phyloP scores from a whole-genome alignment of 2,113 vertebrate genomes.

The Narcine bancroftii region DNA sequence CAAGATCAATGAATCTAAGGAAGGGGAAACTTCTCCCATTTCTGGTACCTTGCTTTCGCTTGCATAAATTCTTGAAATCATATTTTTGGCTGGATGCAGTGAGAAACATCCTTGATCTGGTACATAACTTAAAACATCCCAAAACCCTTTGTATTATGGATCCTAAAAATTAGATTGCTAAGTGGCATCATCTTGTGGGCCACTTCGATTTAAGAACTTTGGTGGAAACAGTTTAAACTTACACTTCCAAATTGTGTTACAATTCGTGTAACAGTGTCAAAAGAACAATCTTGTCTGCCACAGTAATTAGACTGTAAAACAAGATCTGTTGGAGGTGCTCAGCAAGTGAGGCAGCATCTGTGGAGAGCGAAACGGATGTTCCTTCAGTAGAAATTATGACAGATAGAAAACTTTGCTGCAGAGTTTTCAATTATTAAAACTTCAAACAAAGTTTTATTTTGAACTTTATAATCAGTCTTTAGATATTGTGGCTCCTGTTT shows the following conservation, averaged over 20 bases:
- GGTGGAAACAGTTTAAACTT: neutral
- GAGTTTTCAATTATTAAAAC: no score
- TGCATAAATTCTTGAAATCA: neutral
- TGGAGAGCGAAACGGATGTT: neutral
- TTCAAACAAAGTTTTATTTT: no score
- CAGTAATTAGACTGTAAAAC: neutral
- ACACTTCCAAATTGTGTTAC: neutral
- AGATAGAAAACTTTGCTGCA: no score
- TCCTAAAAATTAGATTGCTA: neutral
- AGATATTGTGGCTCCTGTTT: no score
- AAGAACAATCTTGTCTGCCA: no score
- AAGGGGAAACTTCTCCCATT: neutral
- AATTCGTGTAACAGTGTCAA: neutral
- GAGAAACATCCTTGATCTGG: neutral
- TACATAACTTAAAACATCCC: neutral
- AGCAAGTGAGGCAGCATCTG: no score
- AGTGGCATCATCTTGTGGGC: neutral
- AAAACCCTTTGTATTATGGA: neutral
- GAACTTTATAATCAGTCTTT: no score
- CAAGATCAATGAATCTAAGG: neutral
- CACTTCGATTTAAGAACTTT: neutral
- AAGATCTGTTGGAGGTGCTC: no score
- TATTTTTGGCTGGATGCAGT: neutral
- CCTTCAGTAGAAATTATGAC: no score
- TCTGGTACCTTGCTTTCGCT: neutral